phyloP scores from a whole-genome alignment of 2,797 vertebrate species.

The Luscinia luscinia region DNA sequence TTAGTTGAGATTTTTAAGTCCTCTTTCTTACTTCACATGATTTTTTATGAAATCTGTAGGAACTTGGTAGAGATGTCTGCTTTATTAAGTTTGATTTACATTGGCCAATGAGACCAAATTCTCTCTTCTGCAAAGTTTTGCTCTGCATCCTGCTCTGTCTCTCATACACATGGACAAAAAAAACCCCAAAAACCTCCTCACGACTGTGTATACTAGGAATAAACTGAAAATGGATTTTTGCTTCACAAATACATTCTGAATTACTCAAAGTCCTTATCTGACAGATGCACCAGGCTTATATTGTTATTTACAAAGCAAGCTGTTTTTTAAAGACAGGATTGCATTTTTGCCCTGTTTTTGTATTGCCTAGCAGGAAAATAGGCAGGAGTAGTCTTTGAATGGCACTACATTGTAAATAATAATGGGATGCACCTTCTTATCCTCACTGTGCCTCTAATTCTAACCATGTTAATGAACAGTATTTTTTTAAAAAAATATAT shows the following conservation, averaged over 20 bases:
- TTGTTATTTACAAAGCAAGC: not conserved
- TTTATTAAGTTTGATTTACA: not conserved
- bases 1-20: not conserved
- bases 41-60: not conserved
- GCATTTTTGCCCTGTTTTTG: not conserved
- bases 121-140: not conserved
- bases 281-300: not conserved
- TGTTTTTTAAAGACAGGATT: not conserved
- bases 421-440: not conserved
- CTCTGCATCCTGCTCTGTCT: not conserved
- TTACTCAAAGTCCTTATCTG: not conserved
- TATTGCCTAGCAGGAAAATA: not conserved
- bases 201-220: not conserved
- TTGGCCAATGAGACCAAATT: not conserved
- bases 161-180: not conserved
- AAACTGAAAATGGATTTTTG: not conserved
- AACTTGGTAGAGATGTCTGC: not conserved
- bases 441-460: not conserved
- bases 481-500: rapidly evolving
- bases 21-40: not conserved
- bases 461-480: not conserved
- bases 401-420: not conserved
- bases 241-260: not conserved
- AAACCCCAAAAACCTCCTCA: rapidly evolving
- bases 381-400: not conserved